These are phyloP conservation scores for Cryptus armator DNA, from an alignment of 2,888 invertebrate species.

Conservation along the genomic window DNA sequence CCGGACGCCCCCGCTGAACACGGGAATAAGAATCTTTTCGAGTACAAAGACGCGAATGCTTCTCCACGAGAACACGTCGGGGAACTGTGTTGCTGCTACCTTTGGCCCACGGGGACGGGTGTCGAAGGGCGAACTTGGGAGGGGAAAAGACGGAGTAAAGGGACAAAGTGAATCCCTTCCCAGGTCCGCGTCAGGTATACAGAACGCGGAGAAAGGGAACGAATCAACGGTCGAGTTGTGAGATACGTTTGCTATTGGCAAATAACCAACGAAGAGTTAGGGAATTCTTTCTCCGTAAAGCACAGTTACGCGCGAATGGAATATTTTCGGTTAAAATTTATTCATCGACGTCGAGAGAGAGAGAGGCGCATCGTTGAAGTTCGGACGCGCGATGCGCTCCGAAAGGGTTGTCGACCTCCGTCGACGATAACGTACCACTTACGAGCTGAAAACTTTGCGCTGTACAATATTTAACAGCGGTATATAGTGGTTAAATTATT, in stretches of 20 bases:
- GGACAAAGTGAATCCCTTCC: not conserved
- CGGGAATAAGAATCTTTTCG: not conserved
- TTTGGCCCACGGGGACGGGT: not conserved
- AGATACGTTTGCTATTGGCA: not conserved
- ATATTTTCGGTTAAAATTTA: no score
- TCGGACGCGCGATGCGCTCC: not conserved
- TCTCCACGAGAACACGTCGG: not conserved
- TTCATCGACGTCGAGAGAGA: no score
- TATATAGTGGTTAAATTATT: not conserved
- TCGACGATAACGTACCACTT: not conserved
- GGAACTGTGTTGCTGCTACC: not conserved
- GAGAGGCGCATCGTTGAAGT: no score
- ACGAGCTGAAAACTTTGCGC: not conserved
- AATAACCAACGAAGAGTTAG: not conserved
- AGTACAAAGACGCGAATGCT: not conserved
- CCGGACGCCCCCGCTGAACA: conserved; percentile 53
- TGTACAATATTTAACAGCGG: not conserved
- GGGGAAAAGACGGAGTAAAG: not conserved
- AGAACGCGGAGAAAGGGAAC: not conserved
- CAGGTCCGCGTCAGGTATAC: not conserved
- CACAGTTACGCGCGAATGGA: no score
- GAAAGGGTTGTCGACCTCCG: not conserved
- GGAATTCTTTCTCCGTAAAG: not conserved
- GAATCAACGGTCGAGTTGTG: not conserved
- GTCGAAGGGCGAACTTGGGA: not conserved